Evolutionary conservation across 37 sponge, comb jelly and placozoan species (phyloP).

Genomic region (Amphimedon queenslandica): DNA sequence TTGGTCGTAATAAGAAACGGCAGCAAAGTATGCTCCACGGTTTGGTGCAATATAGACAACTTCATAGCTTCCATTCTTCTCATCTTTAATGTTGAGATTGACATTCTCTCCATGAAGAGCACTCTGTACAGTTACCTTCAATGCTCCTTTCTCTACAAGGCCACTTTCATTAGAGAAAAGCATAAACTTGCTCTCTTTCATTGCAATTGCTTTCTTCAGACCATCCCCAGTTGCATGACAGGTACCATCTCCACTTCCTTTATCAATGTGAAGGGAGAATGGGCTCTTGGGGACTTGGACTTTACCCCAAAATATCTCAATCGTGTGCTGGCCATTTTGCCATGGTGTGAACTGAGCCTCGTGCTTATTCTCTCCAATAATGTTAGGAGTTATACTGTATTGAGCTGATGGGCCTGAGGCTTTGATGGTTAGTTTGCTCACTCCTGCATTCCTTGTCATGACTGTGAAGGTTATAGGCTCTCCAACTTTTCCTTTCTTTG

Average conservation of each 20-base stretch:
- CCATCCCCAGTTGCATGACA: slow-evolving; percentile 83
- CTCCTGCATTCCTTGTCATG: slow-evolving; percentile 47
- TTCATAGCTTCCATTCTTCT: slow-evolving; percentile 70
- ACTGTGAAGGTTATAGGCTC: slow-evolving; percentile 62
- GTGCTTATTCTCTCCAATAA: slow-evolving; percentile 10
- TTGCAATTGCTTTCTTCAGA: slow-evolving; percentile 67
- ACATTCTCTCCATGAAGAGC: slow-evolving; percentile 42
- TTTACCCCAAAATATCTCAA: slow-evolving; percentile 66
- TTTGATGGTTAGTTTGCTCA: slow-evolving; percentile 40
- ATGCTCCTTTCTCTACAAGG: slow-evolving; percentile 41
- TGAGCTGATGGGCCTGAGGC: slow-evolving; percentile 53
- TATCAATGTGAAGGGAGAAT: slow-evolving; percentile 27
- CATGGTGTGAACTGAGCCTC: slow-evolving; percentile 54
- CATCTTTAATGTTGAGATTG: slow-evolving; percentile 57
- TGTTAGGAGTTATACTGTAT: slow-evolving; percentile 37
- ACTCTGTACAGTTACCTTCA: slow-evolving; percentile 65
- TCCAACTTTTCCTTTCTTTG: slow-evolving; percentile 58
- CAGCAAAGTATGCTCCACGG: slow-evolving; percentile 68
- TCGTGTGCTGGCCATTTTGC: slow-evolving; percentile 67
- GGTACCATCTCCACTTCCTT: slow-evolving; percentile 8
- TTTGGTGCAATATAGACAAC: slow-evolving; percentile 56
- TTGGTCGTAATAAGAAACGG: slow-evolving; percentile 50
- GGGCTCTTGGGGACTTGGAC: slow-evolving; percentile 56
- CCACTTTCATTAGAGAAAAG: slow-evolving; percentile 62
- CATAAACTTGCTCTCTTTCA: slow-evolving; percentile 46